phyloP scores from a whole-genome alignment of 1,140 invertebrate genomes.

The Hyphantria cunea region DNA sequence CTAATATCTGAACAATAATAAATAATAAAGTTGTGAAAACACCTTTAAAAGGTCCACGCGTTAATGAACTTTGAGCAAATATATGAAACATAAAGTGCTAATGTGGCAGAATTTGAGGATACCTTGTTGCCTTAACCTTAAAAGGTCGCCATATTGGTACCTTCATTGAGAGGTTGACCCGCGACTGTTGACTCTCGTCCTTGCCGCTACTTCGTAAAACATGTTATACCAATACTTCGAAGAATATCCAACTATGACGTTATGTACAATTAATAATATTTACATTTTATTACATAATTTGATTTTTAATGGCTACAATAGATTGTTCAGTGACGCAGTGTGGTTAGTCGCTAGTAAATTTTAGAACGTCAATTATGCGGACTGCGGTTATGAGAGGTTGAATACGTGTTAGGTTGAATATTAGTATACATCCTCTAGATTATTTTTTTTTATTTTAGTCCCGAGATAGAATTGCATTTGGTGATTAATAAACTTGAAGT shows the following conservation, averaged over 20 bases:
- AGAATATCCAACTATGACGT: neutral
- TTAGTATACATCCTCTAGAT: too few relatives aligned
- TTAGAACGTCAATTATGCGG: neutral
- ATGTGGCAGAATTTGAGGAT: too few relatives aligned
- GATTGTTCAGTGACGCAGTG: slow-evolving; percentile 1
- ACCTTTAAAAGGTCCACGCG: slow-evolving; percentile 5
- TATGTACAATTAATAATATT: slow-evolving; percentile 1
- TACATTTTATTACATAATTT: slow-evolving; percentile 5
- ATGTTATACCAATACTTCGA: neutral
- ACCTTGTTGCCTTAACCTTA: too few relatives aligned
- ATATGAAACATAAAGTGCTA: slow-evolving; percentile 44
- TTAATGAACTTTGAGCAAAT: slow-evolving; percentile 33
- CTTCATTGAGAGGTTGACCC: slow-evolving; percentile 2
- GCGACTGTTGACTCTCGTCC: slow-evolving; percentile 1
- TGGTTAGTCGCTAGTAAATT: slow-evolving; percentile 1
- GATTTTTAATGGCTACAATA: neutral
- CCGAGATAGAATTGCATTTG: too few relatives aligned
- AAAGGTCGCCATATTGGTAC: slow-evolving; percentile 30
- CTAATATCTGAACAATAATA: neutral
- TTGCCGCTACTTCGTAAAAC: neutral
- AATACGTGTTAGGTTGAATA: too few relatives aligned
- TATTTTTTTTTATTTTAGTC: too few relatives aligned
- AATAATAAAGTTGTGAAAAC: slow-evolving; percentile 3
- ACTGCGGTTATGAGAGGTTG: neutral
- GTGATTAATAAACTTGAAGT: too few relatives aligned